These are phyloP conservation scores for Thamnophis elegans DNA, from an alignment of 2,797 vertebrate genomes.

Conservation along the genomic window DNA sequence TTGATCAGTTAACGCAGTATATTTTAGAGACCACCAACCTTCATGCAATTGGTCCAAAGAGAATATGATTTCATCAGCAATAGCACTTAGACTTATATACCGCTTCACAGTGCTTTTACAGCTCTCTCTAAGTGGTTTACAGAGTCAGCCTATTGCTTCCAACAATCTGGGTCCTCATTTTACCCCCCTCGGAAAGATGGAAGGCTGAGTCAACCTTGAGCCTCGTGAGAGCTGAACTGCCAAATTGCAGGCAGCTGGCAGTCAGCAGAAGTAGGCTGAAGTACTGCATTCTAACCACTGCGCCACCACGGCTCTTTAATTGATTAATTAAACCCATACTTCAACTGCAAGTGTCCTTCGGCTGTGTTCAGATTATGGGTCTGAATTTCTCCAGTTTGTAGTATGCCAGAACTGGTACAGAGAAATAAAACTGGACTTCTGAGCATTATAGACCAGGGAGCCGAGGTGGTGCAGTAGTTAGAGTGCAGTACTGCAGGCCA, in stretches of 20 bases:
- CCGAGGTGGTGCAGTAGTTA: too few relatives aligned
- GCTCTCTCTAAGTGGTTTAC: neutral
- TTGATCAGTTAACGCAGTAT: neutral
- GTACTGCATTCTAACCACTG: neutral
- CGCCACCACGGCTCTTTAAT: neutral
- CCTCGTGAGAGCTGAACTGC: neutral
- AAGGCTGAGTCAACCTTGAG: neutral
- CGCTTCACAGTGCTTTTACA: neutral
- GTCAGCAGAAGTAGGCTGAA: too few relatives aligned
- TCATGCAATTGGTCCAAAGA: neutral
- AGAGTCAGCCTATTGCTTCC: neutral
- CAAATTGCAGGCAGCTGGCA: neutral
- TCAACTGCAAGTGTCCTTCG: neutral
- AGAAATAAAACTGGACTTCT: neutral
- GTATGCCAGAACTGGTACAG: neutral
- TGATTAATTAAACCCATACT: neutral
- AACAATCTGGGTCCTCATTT: neutral
- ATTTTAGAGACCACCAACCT: neutral
- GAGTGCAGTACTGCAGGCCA: too few relatives aligned
- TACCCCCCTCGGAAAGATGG: neutral
- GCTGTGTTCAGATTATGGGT: neutral
- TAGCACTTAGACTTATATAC: neutral
- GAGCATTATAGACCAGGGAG: too few relatives aligned
- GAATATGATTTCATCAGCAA: neutral
- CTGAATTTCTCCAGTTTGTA: neutral